These are phyloP conservation scores for Eospalax fontanierii DNA, from an alignment of 2,797 vertebrate genomes.

Conservation along the genomic window DNA sequence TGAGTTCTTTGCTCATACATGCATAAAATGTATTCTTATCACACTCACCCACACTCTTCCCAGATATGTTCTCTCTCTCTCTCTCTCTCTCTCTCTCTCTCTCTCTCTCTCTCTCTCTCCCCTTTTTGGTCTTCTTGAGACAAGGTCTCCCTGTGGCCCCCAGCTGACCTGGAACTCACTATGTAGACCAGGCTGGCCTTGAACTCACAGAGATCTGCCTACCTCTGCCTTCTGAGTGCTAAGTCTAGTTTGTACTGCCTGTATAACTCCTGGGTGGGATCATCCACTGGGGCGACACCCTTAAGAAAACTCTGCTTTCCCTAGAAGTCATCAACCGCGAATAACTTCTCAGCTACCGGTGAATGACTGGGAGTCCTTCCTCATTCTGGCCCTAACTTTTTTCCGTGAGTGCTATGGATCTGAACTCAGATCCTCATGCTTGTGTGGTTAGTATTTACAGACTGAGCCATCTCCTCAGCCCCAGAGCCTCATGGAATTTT, in stretches of 20 bases:
- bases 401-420: background rate
- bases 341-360: background rate
- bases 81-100: background rate
- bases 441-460: background rate
- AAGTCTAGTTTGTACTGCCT: background rate
- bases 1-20: background rate
- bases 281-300: background rate
- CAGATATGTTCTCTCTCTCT: too few relatives aligned
- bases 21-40: background rate
- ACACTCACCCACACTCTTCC: background rate
- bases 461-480: background rate
- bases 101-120: background rate
- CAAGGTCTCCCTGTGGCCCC: too few relatives aligned
- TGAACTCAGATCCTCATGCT: background rate
- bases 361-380: background rate
- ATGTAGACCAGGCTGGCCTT: too few relatives aligned
- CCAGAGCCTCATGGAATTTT: background rate
- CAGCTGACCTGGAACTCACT: too few relatives aligned
- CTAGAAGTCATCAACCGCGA: too few relatives aligned
- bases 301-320: background rate
- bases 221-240: too few relatives aligned
- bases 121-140: background rate
- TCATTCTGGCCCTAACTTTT: background rate
- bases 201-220: too few relatives aligned
- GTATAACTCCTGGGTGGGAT: background rate